Conservation (phyloP, 2,113 vertebrate genomes). For the Spea multiplicata region DNA sequence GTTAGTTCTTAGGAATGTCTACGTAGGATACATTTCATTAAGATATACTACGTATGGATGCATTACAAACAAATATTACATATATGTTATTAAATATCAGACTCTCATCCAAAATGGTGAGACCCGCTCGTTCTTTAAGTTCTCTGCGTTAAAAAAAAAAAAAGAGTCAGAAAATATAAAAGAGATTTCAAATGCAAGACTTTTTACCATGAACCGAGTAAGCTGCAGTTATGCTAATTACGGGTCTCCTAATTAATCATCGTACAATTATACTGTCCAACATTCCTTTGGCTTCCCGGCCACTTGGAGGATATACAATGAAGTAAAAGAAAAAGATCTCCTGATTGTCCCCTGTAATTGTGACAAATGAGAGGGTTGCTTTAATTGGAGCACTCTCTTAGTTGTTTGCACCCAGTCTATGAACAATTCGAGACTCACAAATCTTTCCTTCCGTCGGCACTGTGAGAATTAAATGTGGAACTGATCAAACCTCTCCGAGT, state of each 20-base stretch:
- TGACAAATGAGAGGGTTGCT: slow-evolving; percentile 44
- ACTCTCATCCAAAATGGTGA: too few species aligned
- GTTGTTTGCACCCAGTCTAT: background rate
- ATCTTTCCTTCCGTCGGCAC: slow-evolving; percentile 16
- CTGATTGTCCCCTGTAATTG: slow-evolving; percentile 45
- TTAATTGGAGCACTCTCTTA: slow-evolving; percentile 23
- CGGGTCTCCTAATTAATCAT: slow-evolving; percentile 43
- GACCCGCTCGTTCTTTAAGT: too few species aligned
- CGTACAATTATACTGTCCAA: slow-evolving; percentile 42
- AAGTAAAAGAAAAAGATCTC: slow-evolving; percentile 29
- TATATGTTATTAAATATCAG: too few species aligned
- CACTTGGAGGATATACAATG: slow-evolving; percentile 42
- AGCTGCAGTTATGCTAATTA: slow-evolving; percentile 22
- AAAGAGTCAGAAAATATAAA: background rate
- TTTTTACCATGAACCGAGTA: background rate
- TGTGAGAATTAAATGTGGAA: background rate
- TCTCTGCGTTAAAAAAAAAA: background rate
- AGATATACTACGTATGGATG: too few species aligned
- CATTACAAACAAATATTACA: too few species aligned
- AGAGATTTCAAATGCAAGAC: background rate
- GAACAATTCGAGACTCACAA: slow-evolving; percentile 10
- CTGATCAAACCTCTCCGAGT: background rate
- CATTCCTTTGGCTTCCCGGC: slow-evolving; percentile 28
- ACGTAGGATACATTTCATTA: too few species aligned
- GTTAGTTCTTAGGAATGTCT: too few species aligned